phyloP scores from a whole-genome alignment of 2,888 invertebrate genomes.

The Eupithecia centaureata region DNA sequence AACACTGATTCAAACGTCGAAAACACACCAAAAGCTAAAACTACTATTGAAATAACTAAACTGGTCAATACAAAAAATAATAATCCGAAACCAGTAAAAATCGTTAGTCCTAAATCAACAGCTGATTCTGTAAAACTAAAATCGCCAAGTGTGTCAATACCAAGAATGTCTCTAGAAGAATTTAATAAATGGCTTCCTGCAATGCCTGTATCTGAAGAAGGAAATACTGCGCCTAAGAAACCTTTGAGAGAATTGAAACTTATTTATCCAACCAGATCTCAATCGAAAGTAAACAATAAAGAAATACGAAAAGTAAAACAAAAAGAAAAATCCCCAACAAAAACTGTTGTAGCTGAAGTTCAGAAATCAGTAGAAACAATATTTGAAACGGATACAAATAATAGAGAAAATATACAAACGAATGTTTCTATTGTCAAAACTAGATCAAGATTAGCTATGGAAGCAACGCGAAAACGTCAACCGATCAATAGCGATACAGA shows the following conservation, averaged over 20 bases:
- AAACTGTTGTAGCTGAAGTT: background rate
- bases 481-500: background rate
- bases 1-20: background rate
- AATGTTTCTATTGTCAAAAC: background rate
- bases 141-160: conserved; percentile 8
- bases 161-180: conserved; percentile 24
- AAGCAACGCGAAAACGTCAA: background rate
- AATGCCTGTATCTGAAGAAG: conserved; percentile 18
- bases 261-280: conserved; percentile 12
- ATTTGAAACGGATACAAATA: background rate
- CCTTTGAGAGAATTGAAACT: conserved; percentile 7
- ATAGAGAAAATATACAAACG: conserved; percentile 4
- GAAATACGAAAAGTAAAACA: background rate
- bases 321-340: background rate
- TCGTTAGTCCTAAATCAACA: background rate
- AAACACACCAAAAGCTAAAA: background rate
- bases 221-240: background rate
- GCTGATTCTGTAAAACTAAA: conserved; percentile 8
- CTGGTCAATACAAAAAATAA: background rate
- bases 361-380: conserved; percentile 8
- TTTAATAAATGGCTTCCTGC: conserved; percentile 36
- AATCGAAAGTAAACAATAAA: conserved; percentile 6
- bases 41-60: background rate
- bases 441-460: background rate
- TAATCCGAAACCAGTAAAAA: background rate